phyloP scores from a whole-genome alignment of 2,113 vertebrate species.

The Montifringilla adamsi region DNA sequence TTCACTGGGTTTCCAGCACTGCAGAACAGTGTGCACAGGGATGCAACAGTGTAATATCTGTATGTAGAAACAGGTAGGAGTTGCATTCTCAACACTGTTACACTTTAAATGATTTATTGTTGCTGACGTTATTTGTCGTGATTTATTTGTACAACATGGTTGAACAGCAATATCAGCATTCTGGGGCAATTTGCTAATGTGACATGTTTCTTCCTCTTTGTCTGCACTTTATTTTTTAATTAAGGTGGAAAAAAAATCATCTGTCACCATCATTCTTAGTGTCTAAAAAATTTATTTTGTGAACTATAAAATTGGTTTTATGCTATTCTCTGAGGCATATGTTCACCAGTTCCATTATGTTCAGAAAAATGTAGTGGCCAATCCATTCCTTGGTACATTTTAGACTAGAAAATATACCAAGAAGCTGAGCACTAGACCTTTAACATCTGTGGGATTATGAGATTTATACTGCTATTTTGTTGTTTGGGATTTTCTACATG shows the following conservation, averaged over 20 bases:
- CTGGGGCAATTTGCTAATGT: conserved; percentile 14
- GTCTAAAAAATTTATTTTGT: background rate
- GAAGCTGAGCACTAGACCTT: background rate
- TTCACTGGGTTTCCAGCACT: background rate
- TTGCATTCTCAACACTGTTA: background rate
- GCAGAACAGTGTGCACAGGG: background rate
- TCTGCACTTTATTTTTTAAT: conserved; percentile 28
- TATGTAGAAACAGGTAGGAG: background rate
- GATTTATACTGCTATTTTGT: background rate
- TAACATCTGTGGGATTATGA: background rate
- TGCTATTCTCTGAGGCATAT: background rate
- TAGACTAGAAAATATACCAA: background rate
- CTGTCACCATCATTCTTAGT: background rate
- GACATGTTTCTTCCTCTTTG: background rate
- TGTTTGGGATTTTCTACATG: background rate
- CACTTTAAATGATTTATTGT: conserved; percentile 12
- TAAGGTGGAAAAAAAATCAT: background rate
- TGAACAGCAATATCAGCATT: background rate
- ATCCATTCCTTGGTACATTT: background rate
- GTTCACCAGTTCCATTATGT: background rate
- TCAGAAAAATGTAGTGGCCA: background rate
- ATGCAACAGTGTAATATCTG: background rate
- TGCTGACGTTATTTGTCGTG: background rate
- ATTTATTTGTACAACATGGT: conserved; percentile 7
- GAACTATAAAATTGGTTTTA: background rate